Evolutionary conservation across 2,797 vertebrate genomes (phyloP), one percentile per base, ranked within the genome.

Genomic region (Pelodytes ibericus): DNA sequence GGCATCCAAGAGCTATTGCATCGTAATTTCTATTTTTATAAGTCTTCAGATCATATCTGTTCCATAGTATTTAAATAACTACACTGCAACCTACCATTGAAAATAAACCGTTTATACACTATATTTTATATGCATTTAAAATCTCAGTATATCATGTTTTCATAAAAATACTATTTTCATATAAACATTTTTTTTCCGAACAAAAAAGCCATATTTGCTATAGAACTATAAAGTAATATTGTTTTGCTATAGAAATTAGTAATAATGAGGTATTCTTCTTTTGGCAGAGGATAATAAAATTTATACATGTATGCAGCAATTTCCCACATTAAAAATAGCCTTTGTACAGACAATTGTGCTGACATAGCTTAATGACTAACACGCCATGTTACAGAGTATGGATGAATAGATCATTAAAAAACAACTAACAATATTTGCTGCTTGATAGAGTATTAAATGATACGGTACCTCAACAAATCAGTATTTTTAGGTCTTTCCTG

Each of bases 401-500:
- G n/a, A 53, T 8, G 18, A 5, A n/a, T n/a, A 36, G 13, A 49
- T 15, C 18, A 49, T 49, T 15, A 15, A 49, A 24, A 7, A 10
- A 8, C 20, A 20, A 53, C 8, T 53, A 53, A 24, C 49, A 53
- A 11, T 22, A 24, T 11, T 5, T 8, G 4, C 49, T 22, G 16
- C 49, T 53, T 53, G n/a, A 53, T 22, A 20, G n/a, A 53, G 11
- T 22, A 53, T 8, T 39, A n/a, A n/a, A n/a, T n/a, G n/a, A n/a
- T 8, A 44, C 18, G 11, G 22, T 3, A 8, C 22, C 16, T 53
- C 0, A 22, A 7, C 24, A 61, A 62, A 61, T 16, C 25, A 29
- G 57, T 71, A 30, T 61, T 72, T 44, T 59, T 75, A 33, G 53
- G 26, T 74, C 18, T 67, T 67, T 49, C 18, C 18, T 44, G 3